Percentiles rank a stretch among this genome's conserved stretches.
Evolutionary conservation across 2,797 vertebrate genomes (phyloP).

Genomic region (Anas acuta): DNA sequence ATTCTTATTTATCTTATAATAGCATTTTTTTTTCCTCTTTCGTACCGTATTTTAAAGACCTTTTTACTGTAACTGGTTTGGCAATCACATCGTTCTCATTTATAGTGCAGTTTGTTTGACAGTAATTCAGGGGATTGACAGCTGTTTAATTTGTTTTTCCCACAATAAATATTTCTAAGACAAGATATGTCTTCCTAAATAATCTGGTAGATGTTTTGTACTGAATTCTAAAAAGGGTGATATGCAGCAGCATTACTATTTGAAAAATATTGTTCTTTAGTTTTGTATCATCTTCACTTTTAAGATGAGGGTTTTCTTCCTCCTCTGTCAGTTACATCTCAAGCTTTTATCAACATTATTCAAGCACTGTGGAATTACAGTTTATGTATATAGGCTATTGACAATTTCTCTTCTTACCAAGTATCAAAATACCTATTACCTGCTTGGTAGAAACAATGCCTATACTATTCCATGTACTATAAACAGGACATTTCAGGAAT

Average conservation of each 20-base stretch:
- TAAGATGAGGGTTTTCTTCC: neutral
- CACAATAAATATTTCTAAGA: slow-evolving; percentile 4
- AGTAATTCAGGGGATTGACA: slow-evolving; percentile 38
- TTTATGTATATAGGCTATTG: neutral
- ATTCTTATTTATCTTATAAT: neutral
- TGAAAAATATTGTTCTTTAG: slow-evolving; percentile 6
- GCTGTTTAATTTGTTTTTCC: neutral
- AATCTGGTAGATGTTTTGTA: slow-evolving; percentile 6
- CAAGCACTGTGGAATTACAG: neutral
- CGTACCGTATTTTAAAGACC: neutral
- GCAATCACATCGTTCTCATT: slow-evolving; percentile 21
- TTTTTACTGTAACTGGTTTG: neutral
- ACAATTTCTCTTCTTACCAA: neutral
- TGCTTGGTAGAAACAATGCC: neutral
- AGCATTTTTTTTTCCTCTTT: neutral
- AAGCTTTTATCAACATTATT: slow-evolving; percentile 11
- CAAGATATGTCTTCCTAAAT: slow-evolving; percentile 2
- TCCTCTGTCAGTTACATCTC: neutral
- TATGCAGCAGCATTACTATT: neutral
- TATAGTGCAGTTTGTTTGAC: slow-evolving; percentile 34
- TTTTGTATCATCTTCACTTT: slow-evolving; percentile 9
- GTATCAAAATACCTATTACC: neutral
- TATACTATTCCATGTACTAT: neutral
- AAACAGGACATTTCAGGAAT: neutral
- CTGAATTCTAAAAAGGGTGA: neutral